These are phyloP conservation scores for Adoxophyes honmai DNA, from an alignment of 1,140 invertebrate species.

Conservation along the genomic window DNA sequence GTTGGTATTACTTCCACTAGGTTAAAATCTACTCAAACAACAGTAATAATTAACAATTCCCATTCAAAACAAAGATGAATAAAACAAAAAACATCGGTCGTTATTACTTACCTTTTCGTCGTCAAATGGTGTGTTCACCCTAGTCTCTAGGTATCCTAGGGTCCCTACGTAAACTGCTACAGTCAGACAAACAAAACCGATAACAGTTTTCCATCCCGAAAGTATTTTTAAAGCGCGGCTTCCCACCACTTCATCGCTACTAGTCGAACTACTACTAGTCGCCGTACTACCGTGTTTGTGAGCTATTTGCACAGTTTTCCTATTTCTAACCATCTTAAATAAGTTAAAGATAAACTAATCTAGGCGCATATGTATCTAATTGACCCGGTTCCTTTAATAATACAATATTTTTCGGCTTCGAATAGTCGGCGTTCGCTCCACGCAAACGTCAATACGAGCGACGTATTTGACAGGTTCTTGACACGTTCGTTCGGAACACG, in stretches of 20 bases:
- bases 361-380: conserved; percentile 20
- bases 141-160: conserved; percentile 89
- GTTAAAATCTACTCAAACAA: no score
- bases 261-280: conserved; percentile 59
- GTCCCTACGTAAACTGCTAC: conserved; percentile 87
- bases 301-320: conserved; percentile 38
- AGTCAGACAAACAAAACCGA: conserved; percentile 76
- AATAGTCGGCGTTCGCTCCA: conserved; percentile 12
- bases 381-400: conserved; percentile 20
- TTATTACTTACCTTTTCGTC: conserved; percentile 81
- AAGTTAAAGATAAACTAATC: neutral
- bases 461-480: conserved; percentile 12
- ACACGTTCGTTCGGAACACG: neutral
- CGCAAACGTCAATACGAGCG: conserved; percentile 18
- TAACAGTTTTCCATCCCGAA: conserved; percentile 73
- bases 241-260: conserved; percentile 42
- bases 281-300: conserved; percentile 66
- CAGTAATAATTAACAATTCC: no score
- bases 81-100: neutral
- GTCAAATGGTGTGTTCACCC: conserved; percentile 91
- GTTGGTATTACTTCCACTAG: no score
- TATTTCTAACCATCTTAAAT: conserved; percentile 54
- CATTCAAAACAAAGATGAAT: neutral
- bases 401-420: neutral
- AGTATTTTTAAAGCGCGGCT: conserved; percentile 47